Evolutionary conservation across 2,888 invertebrate genomes (phyloP).

Genomic region (Dasysyrphus tricinctus): DNA sequence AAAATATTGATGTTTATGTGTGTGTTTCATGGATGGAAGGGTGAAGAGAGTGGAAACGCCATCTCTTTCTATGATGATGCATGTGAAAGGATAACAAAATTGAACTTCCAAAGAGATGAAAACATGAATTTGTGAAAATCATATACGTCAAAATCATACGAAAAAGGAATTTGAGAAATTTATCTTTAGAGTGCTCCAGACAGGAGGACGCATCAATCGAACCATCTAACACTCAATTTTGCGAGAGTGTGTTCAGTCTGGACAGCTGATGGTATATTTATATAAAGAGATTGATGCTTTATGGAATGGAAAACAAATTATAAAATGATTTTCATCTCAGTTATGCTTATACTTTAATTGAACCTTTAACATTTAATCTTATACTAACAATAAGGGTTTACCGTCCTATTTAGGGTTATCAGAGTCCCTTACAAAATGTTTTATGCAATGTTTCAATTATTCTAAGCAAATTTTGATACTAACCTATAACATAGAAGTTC

Average conservation of each 20-base stretch:
- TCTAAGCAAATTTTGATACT: no score
- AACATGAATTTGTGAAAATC: conserved; percentile 9
- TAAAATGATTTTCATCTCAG: conserved; percentile 13
- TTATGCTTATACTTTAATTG: background rate
- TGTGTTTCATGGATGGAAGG: background rate
- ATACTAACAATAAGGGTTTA: background rate
- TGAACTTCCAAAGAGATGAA: background rate
- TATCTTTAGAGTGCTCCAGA: conserved; percentile 34
- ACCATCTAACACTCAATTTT: background rate
- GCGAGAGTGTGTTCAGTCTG: background rate
- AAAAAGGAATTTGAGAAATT: conserved; percentile 17
- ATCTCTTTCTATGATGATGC: background rate
- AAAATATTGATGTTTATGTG: background rate
- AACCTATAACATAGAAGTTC: no score
- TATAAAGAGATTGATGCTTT: background rate
- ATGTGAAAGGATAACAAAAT: conserved; percentile 19
- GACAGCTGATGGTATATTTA: conserved; percentile 10
- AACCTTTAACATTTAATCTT: background rate
- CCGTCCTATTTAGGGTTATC: no score
- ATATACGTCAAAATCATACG: background rate
- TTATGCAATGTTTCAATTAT: background rate
- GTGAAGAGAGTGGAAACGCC: no score
- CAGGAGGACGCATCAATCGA: conserved; percentile 9
- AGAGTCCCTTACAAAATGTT: background rate
- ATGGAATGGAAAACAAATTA: conserved; percentile 15